phyloP scores from a whole-genome alignment of 2,888 invertebrate species.

The Cosmia trapezina region DNA sequence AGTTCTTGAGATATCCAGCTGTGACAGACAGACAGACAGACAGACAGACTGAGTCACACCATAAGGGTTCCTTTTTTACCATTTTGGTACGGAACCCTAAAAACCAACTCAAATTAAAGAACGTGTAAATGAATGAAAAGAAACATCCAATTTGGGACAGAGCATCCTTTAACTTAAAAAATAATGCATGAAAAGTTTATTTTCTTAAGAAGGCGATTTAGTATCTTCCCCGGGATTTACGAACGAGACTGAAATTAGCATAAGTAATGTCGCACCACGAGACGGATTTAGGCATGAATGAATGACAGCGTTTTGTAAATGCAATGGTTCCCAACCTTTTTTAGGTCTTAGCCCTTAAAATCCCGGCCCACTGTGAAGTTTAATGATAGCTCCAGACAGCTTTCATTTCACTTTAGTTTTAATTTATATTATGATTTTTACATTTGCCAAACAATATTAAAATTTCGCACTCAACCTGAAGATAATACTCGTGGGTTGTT shows the following conservation, averaged over 20 bases:
- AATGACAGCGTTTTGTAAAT: slow-evolving; percentile 45
- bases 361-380: not conserved
- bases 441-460: not conserved
- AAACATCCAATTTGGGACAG: slow-evolving; percentile 22
- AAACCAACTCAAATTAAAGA: not conserved
- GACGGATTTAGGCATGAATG: slow-evolving; percentile 54
- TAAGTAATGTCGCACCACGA: slow-evolving; percentile 73
- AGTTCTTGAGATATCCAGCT: too few species aligned
- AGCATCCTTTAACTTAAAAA: slow-evolving; percentile 30
- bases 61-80: too few species aligned
- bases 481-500: too few species aligned
- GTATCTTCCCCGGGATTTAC: slow-evolving; percentile 52
- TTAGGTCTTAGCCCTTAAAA: not conserved
- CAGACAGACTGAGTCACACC: too few species aligned
- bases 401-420: not conserved
- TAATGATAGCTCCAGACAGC: not conserved
- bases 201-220: slow-evolving; percentile 50
- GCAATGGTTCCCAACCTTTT: slow-evolving; percentile 27
- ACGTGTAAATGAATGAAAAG: slow-evolving; percentile 12
- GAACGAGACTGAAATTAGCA: slow-evolving; percentile 71
- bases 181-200: slow-evolving; percentile 30
- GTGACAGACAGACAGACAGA: too few species aligned
- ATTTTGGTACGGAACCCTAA: too few species aligned
- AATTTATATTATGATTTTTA: not conserved
- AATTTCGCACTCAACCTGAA: not conserved